Conservation (phyloP, 1,140 invertebrate genomes). For the Adelges cooleyi region DNA sequence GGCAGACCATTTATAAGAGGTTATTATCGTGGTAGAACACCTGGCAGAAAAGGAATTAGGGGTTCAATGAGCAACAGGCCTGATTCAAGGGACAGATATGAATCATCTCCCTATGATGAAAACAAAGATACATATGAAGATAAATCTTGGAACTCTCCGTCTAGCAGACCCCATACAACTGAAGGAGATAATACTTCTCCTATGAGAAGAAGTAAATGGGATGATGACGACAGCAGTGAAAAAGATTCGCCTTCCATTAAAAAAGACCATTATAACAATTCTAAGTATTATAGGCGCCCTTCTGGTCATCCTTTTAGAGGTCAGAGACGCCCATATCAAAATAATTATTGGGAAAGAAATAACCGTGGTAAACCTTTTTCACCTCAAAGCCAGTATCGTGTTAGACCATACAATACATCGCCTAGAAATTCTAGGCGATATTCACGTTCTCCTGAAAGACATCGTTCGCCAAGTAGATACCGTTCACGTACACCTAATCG, state of each 20-base stretch:
- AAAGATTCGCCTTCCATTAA: background rate
- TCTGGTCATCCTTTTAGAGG: slow-evolving; percentile 1
- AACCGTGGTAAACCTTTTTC: slow-evolving; percentile 1
- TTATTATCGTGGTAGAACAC: slow-evolving; percentile 21
- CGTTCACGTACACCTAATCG: background rate
- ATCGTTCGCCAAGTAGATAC: slow-evolving; percentile 15
- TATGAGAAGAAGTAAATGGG: background rate
- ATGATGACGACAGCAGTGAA: background rate
- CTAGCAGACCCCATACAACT: background rate
- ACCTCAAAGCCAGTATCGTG: slow-evolving; percentile 18
- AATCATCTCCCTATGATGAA: background rate
- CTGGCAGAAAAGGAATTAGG: background rate
- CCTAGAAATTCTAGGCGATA: too few relatives aligned
- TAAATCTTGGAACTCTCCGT: background rate
- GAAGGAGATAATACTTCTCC: background rate
- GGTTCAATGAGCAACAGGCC: background rate
- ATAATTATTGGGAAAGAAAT: slow-evolving; percentile 22
- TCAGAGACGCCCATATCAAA: slow-evolving; percentile 11
- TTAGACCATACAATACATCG: slow-evolving; percentile 4
- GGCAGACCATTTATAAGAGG: slow-evolving; percentile 12
- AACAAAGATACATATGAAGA: background rate
- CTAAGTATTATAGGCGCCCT: slow-evolving; percentile 9
- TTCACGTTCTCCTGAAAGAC: background rate
- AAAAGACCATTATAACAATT: slow-evolving; percentile 11
- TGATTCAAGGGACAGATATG: slow-evolving; percentile 3